These are phyloP conservation scores for Rhagium mordax DNA, from an alignment of 2,888 invertebrate species.

Conservation along the genomic window DNA sequence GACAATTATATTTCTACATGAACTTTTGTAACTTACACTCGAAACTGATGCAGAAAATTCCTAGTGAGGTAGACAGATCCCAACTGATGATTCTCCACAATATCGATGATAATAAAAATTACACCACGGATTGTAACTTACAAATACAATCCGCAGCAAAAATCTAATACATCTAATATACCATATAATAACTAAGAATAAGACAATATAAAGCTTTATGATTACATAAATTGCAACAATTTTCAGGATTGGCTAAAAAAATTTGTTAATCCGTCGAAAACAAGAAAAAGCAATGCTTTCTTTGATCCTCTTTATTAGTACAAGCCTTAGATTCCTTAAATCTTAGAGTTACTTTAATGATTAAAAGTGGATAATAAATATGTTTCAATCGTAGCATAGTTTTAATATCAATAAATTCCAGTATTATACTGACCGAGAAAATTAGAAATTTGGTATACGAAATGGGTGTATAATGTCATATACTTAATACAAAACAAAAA, in stretches of 20 bases:
- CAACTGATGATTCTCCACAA: conserved; percentile 60
- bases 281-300: not conserved
- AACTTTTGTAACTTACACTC: conserved; percentile 61
- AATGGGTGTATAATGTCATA: no score
- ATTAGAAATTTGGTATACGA: no score
- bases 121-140: conserved; percentile 70
- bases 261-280: not conserved
- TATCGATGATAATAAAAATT: conserved; percentile 58
- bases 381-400: no score
- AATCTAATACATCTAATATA: conserved; percentile 53
- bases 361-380: no score
- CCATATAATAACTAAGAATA: conserved; percentile 51
- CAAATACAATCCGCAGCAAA: conserved; percentile 69
- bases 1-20: conserved; percentile 56
- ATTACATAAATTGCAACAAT: conserved; percentile 42
- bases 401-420: no score
- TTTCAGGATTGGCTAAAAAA: not conserved
- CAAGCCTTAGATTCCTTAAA: not conserved
- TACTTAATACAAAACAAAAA: no score
- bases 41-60: conserved; percentile 55
- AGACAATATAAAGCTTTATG: conserved; percentile 36
- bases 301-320: not conserved
- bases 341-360: no score
- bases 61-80: conserved; percentile 59
- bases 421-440: no score